Base-by-base conservation (phyloP, 1,140 invertebrate species). In the Drosophila sp. region DNA sequence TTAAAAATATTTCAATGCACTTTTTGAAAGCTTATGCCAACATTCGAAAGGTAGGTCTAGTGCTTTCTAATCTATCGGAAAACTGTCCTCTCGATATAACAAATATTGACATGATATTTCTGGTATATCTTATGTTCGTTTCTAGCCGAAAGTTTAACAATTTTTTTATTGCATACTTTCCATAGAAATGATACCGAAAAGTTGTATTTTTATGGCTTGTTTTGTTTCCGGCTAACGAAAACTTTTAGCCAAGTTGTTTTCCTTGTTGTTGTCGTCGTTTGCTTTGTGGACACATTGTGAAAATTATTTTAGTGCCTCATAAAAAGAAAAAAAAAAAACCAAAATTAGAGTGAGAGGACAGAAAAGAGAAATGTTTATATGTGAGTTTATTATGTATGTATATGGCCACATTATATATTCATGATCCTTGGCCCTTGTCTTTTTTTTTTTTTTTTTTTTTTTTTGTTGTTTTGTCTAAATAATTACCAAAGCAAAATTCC, bases 251-350 rank as follows among this genome's bases (percentile, higher is more conserved):
- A 58, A 58, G 56, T 58, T 58, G 32, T 58, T 58, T 58, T 33
- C 56, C 33, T 35, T 58, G 56, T 58, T 58, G 44, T 66, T 77
- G 66, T 38, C 35, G 66, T 38, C 35, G 35, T 72, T 71, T 67
- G 58, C 56, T 30, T 58, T 66, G 61, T 35, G 66, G 66, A 60
- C 75, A 74, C 66, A 74, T 70, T 71, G 72, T 72, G 69, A 41
- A 79, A 79, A 79, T 79, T 60, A 79, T 76, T 79, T 79, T 76
- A 79, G 76, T 79, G 57, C 29, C 69, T 66, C 72, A 57, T 78
- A 58, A 58, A 58, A 58, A 8, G 4, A 33, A 4, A 3, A 57
- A 35, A 58, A 25, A 74, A 77, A 77, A 69, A 6, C 33, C 33
- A 4, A 35, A 35, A 35, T 35, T 8, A 38, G 35, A 10, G 35